A percentile compares a stretch with the other conserved stretches of the same genome.
Conservation (phyloP, 2,888 invertebrate genomes). For the Eulithis testata region DNA sequence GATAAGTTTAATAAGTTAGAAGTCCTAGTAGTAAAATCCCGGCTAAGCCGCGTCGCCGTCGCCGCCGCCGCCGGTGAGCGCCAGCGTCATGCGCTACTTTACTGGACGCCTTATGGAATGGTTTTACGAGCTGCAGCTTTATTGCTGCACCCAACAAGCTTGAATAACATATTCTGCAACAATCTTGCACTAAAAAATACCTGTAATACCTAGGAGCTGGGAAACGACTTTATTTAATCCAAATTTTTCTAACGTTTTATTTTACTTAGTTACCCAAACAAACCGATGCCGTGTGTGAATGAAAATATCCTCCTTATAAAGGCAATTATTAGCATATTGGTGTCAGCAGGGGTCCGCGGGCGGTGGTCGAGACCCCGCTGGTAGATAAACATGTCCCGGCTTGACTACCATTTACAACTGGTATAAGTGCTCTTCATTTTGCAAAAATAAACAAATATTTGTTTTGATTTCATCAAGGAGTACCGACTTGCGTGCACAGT, state of each 20-base stretch:
- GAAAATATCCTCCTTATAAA: constrained; percentile 49
- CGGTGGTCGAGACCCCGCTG: constrained; percentile 55
- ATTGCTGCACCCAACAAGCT: constrained; percentile 33
- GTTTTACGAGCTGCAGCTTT: constrained; percentile 46
- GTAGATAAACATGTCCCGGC: constrained; percentile 62
- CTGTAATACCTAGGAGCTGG: constrained; percentile 4
- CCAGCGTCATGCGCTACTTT: constrained; percentile 15
- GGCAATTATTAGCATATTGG: constrained; percentile 68
- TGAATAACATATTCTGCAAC: constrained; percentile 24
- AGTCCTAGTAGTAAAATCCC: constrained; percentile 28
- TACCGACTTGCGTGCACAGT: constrained; percentile 30
- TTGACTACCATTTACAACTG: constrained; percentile 31
- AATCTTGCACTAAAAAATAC: constrained; percentile 4
- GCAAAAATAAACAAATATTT: constrained; percentile 34
- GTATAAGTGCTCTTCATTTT: constrained; percentile 33
- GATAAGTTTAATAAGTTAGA: constrained; percentile 37
- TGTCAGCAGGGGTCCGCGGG: constrained; percentile 49
- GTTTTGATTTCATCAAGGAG: constrained; percentile 31
- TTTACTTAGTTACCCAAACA: constrained; percentile 20
- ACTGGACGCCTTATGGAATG: constrained; percentile 36
- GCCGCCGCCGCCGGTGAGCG: background rate
- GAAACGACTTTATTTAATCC: background rate
- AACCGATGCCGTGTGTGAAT: constrained; percentile 38
- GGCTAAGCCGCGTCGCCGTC: constrained; percentile 20
- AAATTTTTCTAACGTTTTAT: background rate